Evolutionary conservation across 2,113 vertebrate species (phyloP), one percentile per base, ranked within the genome.

Genomic region (Tachycineta bicolor): DNA sequence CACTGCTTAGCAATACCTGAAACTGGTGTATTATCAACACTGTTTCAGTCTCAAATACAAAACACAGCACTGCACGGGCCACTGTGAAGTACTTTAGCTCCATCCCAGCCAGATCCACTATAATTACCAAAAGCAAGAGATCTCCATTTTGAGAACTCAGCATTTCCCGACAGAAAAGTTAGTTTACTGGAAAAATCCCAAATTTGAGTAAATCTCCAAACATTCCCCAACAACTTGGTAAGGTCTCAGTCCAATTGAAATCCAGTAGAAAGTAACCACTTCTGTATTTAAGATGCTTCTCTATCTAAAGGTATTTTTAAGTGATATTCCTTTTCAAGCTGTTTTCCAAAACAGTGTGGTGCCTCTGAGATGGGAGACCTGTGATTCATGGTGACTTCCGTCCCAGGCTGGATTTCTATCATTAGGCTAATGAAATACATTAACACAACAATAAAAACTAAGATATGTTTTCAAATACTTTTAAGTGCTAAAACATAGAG

Each of bases 41-140:
- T 58, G 5, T 58, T 73, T 44, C 31, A 24, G 60, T 53, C 37
- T 89, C 29, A 52, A 29, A 89, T 47, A 5, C 31, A 43, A 65
- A 91, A 71, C 34, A 22, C 3, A 24, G 62, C 22, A n/a, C 15
- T 14, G 1, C 39, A 52, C 0, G 1, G 19, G 19, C 28, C 6
- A 3, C 39, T 68, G 7, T 76, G 52, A 82, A 67, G 39, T 82
- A 63, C 13, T 23, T 31, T 75, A 59, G 39, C 29, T 89, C 44
- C 47, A 80, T 50, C 41, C 28, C 58, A 73, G 23, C 23, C 12
- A 24, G n/a, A 37, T 9, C 3, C 37, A 37, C 4, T 78, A 12
- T 28, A 62, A 58, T 49, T 24, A 60, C 7, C 16, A 62, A 47
- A 81, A 59, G 47, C 19, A 94, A 78, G 43, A 84, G 4, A 75